Base-by-base conservation (phyloP, 2,113 vertebrate genomes). In the Paramormyrops kingsleyae region DNA sequence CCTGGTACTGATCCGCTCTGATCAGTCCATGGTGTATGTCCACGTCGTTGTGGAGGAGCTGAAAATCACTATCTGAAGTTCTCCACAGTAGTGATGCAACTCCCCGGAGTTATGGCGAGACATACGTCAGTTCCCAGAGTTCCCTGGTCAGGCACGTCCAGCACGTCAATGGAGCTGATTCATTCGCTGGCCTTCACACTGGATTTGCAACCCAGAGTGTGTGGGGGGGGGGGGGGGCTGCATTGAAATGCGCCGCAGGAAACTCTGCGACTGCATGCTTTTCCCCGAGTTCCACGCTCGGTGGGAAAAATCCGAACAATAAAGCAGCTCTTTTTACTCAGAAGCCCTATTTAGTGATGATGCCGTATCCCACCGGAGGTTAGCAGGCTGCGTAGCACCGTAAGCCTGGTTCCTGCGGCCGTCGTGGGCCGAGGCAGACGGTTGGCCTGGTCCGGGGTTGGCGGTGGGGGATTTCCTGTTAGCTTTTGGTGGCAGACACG, bases 401-500 rank as follows among this genome's bases (percentile, higher is more conserved):
- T 24, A n/a, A 47, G 83, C 42, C 42, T 19, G 85, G 49, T 50
- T 39, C 47, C 24, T 52, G 49, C 53, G 24, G 15, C 5, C 49
- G 27, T 39, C 19, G 9, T 24, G 31, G 50, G 35, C 27, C 21
- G 7, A 46, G 49, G 50, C 80, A 85, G 89, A 77, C 50, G 24
- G 47, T 87, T 88, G 49, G 89, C 31, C 3, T 52, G 66, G 87
- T 39, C 86, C 52, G 74, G 47, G 27, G 70, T 77, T 91, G 62
- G 91, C 77, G 42, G 50, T 83, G 80, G 52, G 91, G 84, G 88
- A 88, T 89, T 91, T 90, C 84, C 74, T 88, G 89, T 91, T 87
- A 44, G 90, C 83, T 90, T 90, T 74, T 19, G 87, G 90, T 87
- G 90, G 50, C 74, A 87, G 66, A 84, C 83, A 70, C 88, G 90